Percentiles rank a stretch among this genome's conserved stretches.
phyloP scores from a whole-genome alignment of 2,113 vertebrate genomes.

The Alligator mississippiensis region DNA sequence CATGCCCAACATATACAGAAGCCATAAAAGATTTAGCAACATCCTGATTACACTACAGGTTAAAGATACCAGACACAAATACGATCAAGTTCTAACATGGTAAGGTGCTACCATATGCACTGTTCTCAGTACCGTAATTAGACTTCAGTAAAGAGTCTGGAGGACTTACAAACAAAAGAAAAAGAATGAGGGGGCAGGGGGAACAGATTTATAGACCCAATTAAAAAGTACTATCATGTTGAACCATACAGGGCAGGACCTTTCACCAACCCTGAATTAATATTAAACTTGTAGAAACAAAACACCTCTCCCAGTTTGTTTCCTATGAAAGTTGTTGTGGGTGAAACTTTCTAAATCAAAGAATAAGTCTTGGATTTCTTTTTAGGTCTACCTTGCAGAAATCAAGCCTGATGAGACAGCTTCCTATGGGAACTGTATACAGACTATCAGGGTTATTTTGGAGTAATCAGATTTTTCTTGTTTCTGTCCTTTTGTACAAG shows the following conservation, averaged over 20 bases:
- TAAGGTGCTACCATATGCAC: neutral
- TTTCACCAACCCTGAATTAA: neutral
- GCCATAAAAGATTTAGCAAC: neutral
- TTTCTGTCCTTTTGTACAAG: neutral
- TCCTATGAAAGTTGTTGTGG: neutral
- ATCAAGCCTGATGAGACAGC: neutral
- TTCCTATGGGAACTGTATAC: neutral
- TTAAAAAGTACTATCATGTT: neutral
- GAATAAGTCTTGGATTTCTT: neutral
- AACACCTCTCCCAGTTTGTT: neutral
- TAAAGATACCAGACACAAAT: neutral
- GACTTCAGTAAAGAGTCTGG: neutral
- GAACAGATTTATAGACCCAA: neutral
- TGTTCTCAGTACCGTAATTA: neutral
- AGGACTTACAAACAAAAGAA: neutral
- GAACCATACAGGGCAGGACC: neutral
- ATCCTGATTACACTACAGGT: neutral
- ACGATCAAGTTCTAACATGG: neutral
- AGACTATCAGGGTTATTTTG: neutral
- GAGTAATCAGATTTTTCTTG: neutral
- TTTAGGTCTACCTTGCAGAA: neutral
- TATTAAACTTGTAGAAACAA: neutral
- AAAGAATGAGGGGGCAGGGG: neutral
- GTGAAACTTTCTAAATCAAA: neutral
- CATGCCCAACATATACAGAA: neutral